Evolutionary conservation across 2,888 invertebrate genomes (phyloP), one percentile per base, ranked within the genome.

Genomic region (Vanessa cardui): DNA sequence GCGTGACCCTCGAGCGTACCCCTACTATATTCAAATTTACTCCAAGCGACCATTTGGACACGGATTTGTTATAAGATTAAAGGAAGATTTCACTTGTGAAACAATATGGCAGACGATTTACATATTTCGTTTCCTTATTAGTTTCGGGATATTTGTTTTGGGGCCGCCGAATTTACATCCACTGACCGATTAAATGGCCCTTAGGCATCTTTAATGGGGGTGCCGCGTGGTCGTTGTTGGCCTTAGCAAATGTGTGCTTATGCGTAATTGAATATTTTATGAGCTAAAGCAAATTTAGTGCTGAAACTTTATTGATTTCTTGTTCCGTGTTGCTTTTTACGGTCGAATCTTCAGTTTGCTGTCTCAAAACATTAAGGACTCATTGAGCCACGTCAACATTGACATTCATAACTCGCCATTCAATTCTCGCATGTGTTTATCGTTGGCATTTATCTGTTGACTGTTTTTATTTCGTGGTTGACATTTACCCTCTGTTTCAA

Each of bases 11-110:
- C 83, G 80, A 83, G 76, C 80, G 80, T 83, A 89, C 69, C 92
- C 91, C 92, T 87, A 86, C 83, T 86, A 85, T 92, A 91, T 92
- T 92, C 90, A 92, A 92, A 92, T 92, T 88, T 82, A 77, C 84
- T 86, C 87, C 85, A 86, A 83, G 89, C 90, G 93, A 88, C 90
- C 92, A 93, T 93, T 93, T 92, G 91, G 89, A 92, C 92, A 89
- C 91, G 90, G 93, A 93, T 93, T 93, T 92, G 92, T 92, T 93
- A 92, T 92, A 93, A 93, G 93, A 93, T 93, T 93, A 93, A 92
- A 92, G 92, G 92, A 93, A 93, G 93, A 93, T 93, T 93, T 93
- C 90, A 92, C 92, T 93, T 92, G 90, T 89, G 90, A 89, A 92
- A 92, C 93, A 92, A 92, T 92, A 93, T 93, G 91, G 90, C 88